A percentile compares a stretch with the other conserved stretches of the same genome.
Conservation (phyloP, 2,888 invertebrate genomes). For the Ochropleura plecta region DNA sequence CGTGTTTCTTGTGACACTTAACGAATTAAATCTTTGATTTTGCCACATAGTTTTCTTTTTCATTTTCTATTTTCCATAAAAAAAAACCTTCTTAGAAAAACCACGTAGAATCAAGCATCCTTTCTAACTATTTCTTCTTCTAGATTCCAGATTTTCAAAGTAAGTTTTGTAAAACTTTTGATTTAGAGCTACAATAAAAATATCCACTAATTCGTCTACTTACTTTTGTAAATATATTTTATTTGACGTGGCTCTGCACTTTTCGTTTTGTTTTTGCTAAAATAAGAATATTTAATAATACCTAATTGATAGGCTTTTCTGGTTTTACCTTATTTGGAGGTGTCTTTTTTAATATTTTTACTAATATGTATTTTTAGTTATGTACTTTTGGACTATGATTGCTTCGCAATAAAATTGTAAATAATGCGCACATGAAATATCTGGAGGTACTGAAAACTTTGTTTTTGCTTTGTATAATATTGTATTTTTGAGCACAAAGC, state of each 20-base stretch:
- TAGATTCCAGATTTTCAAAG: constrained; percentile 61
- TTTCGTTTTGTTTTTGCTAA: constrained; percentile 56
- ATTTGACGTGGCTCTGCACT: constrained; percentile 59
- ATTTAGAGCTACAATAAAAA: constrained; percentile 57
- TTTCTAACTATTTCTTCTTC: constrained; percentile 58
- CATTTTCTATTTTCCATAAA: background rate
- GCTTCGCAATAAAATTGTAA: constrained; percentile 29
- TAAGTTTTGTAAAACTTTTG: constrained; percentile 55
- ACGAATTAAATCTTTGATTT: background rate
- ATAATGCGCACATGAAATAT: constrained; percentile 33
- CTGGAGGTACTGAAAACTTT: constrained; percentile 14
- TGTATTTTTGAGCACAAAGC: constrained; percentile 33
- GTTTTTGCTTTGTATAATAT: constrained; percentile 36
- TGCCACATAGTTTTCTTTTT: background rate
- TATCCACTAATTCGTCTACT: constrained; percentile 64
- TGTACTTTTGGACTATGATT: constrained; percentile 34
- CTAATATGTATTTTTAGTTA: constrained; percentile 27
- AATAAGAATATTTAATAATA: constrained; percentile 29
- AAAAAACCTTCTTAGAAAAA: background rate
- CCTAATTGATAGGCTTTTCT: constrained; percentile 42
- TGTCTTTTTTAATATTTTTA: constrained; percentile 9
- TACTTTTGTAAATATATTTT: constrained; percentile 50
- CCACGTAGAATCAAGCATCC: constrained; percentile 32
- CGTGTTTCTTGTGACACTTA: no score
- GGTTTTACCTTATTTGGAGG: constrained; percentile 17